These are phyloP conservation scores for Pipa parva DNA, from an alignment of 2,113 vertebrate species.

Conservation along the genomic window DNA sequence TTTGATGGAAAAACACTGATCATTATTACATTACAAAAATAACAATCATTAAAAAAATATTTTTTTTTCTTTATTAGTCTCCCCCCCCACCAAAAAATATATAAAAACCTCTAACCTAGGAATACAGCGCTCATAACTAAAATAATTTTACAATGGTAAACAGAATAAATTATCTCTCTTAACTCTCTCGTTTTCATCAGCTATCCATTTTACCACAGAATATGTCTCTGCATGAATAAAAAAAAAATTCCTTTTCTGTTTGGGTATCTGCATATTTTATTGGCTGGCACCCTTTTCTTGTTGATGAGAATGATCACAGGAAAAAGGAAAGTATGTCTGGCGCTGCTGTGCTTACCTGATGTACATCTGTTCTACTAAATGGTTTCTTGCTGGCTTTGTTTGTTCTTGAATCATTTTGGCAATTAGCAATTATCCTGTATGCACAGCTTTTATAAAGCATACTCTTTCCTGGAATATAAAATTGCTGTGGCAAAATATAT, in stretches of 20 bases:
- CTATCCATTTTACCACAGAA: too few relatives aligned
- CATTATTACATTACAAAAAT: too few relatives aligned
- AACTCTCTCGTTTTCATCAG: too few relatives aligned
- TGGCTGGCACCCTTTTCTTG: constrained; percentile 10
- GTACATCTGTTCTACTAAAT: constrained; percentile 41
- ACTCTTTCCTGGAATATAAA: background rate
- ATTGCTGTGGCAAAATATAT: background rate
- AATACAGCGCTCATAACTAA: too few relatives aligned
- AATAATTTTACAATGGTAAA: too few relatives aligned
- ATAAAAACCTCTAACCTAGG: too few relatives aligned
- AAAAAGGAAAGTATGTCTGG: constrained; percentile 13
- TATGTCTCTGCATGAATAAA: too few relatives aligned
- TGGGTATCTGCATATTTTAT: constrained; percentile 7
- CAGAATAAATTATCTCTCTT: too few relatives aligned
- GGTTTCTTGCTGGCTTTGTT: constrained; percentile 39
- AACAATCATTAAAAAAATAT: too few relatives aligned
- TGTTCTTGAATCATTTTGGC: constrained; percentile 38
- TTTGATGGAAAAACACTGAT: too few relatives aligned
- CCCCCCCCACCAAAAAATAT: too few relatives aligned
- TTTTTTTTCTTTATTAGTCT: too few relatives aligned
- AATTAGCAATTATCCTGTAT: constrained; percentile 35
- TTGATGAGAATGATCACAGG: constrained; percentile 25
- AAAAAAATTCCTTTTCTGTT: background rate
- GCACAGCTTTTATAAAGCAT: constrained; percentile 12
- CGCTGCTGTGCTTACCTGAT: constrained; percentile 31